These are phyloP conservation scores for Heptranchias perlo DNA, from an alignment of 2,113 vertebrate species.

Conservation along the genomic window DNA sequence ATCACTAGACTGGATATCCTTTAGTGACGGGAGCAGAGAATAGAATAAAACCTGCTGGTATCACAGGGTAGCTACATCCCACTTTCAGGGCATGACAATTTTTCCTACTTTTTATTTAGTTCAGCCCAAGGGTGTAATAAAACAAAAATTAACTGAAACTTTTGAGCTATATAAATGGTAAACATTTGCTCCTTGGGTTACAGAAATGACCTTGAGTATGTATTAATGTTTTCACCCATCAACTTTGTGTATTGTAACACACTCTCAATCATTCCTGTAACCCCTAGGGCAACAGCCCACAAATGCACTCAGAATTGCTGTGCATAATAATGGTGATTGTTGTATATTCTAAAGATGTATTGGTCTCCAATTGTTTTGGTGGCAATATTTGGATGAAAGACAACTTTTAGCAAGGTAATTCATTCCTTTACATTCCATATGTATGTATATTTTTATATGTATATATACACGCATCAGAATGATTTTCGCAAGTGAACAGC, in stretches of 20 bases:
- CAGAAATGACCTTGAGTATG: not conserved
- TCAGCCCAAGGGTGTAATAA: not conserved
- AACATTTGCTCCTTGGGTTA: slow-evolving; percentile 4
- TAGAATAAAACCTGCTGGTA: not conserved
- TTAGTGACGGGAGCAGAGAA: not conserved
- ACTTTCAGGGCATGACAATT: not conserved
- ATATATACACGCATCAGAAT: not conserved
- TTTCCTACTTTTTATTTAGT: not conserved
- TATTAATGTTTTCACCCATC: not conserved
- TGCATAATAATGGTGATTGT: not conserved
- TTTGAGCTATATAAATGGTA: slow-evolving; percentile 12
- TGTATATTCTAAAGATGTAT: not conserved
- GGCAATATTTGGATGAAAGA: not conserved
- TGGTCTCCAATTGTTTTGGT: not conserved
- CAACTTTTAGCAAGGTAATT: not conserved
- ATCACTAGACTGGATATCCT: not conserved
- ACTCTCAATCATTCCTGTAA: slow-evolving; percentile 11
- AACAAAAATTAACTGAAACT: not conserved
- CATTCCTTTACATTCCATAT: not conserved
- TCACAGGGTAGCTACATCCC: not conserved
- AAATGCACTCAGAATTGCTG: not conserved
- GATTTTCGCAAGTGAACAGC: not conserved
- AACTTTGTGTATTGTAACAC: not conserved
- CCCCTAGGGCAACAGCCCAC: not conserved
- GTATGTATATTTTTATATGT: too few species aligned